phyloP scores from a whole-genome alignment of 1,140 invertebrate species.

The Monochamus saltuarius region DNA sequence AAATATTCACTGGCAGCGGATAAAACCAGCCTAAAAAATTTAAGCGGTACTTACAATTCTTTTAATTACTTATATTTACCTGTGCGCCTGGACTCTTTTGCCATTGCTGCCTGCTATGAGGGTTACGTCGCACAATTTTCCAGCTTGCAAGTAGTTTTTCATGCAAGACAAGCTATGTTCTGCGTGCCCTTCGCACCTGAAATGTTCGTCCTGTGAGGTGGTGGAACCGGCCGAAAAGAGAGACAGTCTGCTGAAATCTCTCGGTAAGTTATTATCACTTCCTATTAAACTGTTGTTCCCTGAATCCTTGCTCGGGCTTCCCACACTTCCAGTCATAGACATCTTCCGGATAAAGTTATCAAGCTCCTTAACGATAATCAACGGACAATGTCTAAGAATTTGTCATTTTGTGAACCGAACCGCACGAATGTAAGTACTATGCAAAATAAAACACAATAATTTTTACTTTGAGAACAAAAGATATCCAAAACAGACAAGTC shows the following conservation, averaged over 20 bases:
- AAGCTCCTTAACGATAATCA: too few species aligned
- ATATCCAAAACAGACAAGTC: too few species aligned
- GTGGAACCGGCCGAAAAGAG: constrained; percentile 53
- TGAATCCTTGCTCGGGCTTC: constrained; percentile 46
- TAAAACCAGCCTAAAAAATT: constrained; percentile 69
- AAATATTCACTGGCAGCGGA: constrained; percentile 93
- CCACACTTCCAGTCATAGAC: constrained; percentile 43
- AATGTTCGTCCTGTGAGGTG: constrained; percentile 69
- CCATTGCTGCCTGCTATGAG: constrained; percentile 69
- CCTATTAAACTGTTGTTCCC: constrained; percentile 37
- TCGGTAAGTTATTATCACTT: constrained; percentile 53
- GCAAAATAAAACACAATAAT: too few species aligned
- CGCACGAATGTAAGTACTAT: too few species aligned
- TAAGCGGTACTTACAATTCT: constrained; percentile 22
- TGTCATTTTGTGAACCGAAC: too few species aligned
- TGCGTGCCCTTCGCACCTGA: constrained; percentile 76
- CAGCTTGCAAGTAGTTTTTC: constrained; percentile 75
- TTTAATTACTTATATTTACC: constrained; percentile 51
- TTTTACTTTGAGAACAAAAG: too few species aligned
- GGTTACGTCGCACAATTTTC: constrained; percentile 78
- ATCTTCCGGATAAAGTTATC: constrained; percentile 17
- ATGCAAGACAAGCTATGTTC: constrained; percentile 78
- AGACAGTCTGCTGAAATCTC: constrained; percentile 57
- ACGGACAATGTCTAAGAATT: too few species aligned
- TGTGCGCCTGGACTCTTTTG: constrained; percentile 51